phyloP scores from a whole-genome alignment of 2,797 vertebrate species.

The Eulemur mongoz region DNA sequence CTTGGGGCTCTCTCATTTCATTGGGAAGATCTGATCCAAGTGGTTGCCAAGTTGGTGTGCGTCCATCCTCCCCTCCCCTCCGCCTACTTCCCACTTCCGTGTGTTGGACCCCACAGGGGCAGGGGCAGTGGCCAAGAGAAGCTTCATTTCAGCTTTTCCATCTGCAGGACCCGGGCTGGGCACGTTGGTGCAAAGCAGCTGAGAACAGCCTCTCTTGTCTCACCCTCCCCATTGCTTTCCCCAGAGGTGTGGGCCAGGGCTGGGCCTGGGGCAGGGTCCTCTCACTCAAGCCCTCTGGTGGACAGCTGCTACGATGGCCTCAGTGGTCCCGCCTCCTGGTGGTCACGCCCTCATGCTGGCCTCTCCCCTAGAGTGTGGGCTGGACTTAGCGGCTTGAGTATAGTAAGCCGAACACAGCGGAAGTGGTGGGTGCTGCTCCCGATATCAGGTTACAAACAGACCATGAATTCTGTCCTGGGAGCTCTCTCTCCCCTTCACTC shows the following conservation, averaged over 20 bases:
- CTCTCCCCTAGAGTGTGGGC: neutral
- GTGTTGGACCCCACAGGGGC: neutral
- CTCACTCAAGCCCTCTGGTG: too few species aligned
- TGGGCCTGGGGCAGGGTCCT: neutral
- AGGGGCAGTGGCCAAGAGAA: too few species aligned
- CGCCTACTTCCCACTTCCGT: neutral
- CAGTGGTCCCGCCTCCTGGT: neutral
- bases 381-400: neutral
- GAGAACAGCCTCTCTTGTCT: neutral
- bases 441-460: neutral
- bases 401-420: neutral
- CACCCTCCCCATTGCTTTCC: neutral
- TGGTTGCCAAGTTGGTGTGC: fast-evolving
- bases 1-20: neutral
- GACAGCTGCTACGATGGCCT: neutral
- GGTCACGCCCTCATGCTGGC: neutral
- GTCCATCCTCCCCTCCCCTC: neutral
- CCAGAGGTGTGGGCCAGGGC: neutral
- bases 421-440: neutral
- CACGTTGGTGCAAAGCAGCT: neutral
- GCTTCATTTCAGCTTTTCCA: neutral
- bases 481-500: neutral
- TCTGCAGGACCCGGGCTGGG: neutral
- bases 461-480: neutral
- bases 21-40: neutral